These are phyloP conservation scores for Pollenia angustigena DNA, from an alignment of 2,888 invertebrate species.

Conservation along the genomic window DNA sequence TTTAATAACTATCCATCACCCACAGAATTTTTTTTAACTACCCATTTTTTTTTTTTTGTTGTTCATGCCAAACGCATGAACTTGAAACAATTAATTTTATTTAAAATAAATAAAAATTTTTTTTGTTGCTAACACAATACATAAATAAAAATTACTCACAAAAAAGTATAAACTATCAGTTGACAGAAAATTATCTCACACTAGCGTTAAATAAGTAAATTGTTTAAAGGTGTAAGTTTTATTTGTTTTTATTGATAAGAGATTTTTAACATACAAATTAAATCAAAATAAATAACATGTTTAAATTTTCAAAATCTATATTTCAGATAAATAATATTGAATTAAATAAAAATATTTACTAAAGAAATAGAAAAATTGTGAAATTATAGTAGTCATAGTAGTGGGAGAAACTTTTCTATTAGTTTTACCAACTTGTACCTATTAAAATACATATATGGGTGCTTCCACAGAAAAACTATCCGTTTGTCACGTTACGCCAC, in stretches of 20 bases:
- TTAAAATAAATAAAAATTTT: conserved; percentile 6
- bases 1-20: no score
- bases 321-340: not conserved
- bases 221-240: not conserved
- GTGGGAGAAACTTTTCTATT: no score
- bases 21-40: no score
- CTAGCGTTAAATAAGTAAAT: not conserved
- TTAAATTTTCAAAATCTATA: not conserved
- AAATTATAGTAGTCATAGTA: no score
- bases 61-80: conserved; percentile 16
- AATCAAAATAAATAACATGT: not conserved
- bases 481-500: no score
- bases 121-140: conserved; percentile 19
- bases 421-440: no score
- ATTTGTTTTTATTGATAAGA: conserved; percentile 23
- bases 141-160: not conserved
- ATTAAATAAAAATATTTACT: not conserved
- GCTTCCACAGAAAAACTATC: no score
- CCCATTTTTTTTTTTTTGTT: no score
- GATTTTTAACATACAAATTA: not conserved
- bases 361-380: no score
- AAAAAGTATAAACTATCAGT: not conserved
- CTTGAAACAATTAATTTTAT: conserved; percentile 21
- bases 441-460: no score
- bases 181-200: conserved; percentile 31